Percentiles rank a stretch among this genome's conserved stretches.
phyloP scores from a whole-genome alignment of 2,888 invertebrate species.

The Nephrotoma flavescens region DNA sequence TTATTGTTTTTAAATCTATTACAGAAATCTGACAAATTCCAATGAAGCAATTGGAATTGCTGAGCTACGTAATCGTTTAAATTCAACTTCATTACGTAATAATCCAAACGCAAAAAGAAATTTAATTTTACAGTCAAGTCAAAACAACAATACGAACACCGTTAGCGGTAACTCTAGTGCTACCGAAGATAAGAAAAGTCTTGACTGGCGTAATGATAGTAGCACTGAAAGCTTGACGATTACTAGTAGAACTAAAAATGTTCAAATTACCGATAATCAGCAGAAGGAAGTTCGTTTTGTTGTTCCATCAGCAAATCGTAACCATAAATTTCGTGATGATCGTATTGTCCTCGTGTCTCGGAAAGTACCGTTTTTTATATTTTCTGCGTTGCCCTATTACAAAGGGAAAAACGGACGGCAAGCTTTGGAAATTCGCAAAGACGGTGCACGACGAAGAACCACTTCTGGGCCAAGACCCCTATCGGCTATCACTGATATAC shows the following conservation, averaged over 20 bases:
- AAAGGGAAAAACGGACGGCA: conserved; percentile 48
- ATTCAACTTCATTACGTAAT: conserved; percentile 25
- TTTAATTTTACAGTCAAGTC: conserved; percentile 1
- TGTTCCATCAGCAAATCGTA: conserved; percentile 37
- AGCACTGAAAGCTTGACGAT: conserved; percentile 70
- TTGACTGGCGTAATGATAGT: conserved; percentile 50
- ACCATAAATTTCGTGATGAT: conserved; percentile 60
- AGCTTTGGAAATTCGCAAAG: conserved; percentile 45
- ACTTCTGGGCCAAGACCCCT: conserved; percentile 69
- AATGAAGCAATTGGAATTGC: conserved; percentile 17
- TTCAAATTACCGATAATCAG: conserved; percentile 26
- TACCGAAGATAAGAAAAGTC: conserved; percentile 19
- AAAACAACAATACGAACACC: not conserved
- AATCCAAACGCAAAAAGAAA: conserved; percentile 12
- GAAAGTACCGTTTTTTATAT: conserved; percentile 70
- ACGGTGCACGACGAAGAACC: conserved; percentile 61
- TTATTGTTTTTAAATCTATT: not conserved
- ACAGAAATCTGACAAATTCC: not conserved
- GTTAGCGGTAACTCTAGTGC: conserved; percentile 24
- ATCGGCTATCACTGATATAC: conserved; percentile 67
- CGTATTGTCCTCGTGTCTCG: conserved; percentile 67
- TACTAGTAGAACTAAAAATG: conserved; percentile 24
- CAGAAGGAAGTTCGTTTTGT: conserved; percentile 44
- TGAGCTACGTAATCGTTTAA: conserved; percentile 22
- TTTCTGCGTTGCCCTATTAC: conserved; percentile 75